Evolutionary conservation across 2,888 invertebrate genomes (phyloP), one percentile per base, ranked within the genome.

Genomic region (Smittia sp.): DNA sequence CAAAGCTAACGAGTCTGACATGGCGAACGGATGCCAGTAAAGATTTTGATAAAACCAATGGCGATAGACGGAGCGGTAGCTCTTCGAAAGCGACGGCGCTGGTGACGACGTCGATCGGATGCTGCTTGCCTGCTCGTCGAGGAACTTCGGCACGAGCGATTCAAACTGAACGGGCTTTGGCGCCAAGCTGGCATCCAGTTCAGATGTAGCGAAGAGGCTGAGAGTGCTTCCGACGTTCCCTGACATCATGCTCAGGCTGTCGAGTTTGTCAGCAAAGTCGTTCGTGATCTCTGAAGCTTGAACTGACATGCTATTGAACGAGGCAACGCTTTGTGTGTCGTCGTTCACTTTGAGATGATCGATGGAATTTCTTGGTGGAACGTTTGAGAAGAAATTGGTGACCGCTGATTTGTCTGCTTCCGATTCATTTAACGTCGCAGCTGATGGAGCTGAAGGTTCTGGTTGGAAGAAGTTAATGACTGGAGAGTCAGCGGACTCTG

Each of bases 1-100:
- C 20, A 72, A 18, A 11, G 58, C 72, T n/a, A 72, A 13, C n/a
- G 72, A 72, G 24, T 72, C 72, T 7, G 72, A 20, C 72, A 72
- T 72, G 7, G 72, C 54, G n/a, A 72, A 72, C 13, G 72, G 72
- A 72, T 72, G 72, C 72, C 72, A 72, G 24, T 72, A 72, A n/a
- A 72, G 72, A 62, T 38, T 72, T 62, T 72, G 72, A 58, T 72
- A 72, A 18, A 72, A 72, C 72, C 72, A 72, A 24, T 72, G 72
- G 11, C 65, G 39, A 65, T 73, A 73, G 20, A 73, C 62, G 7
- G 73, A 46, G 13, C 73, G 73, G 22, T 73, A 73, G 18, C 11
- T 39, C 46, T 65, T 20, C n/a, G 6, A 18, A 4, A 9, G 38
- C 9, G 11, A 18, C 7, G 11, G 52, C 13, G 15, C 32, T 22